Percentiles rank a stretch among this genome's conserved stretches.
Evolutionary conservation across 2,888 invertebrate genomes (phyloP).

Genomic region (Caenorhabditis sinica): DNA sequence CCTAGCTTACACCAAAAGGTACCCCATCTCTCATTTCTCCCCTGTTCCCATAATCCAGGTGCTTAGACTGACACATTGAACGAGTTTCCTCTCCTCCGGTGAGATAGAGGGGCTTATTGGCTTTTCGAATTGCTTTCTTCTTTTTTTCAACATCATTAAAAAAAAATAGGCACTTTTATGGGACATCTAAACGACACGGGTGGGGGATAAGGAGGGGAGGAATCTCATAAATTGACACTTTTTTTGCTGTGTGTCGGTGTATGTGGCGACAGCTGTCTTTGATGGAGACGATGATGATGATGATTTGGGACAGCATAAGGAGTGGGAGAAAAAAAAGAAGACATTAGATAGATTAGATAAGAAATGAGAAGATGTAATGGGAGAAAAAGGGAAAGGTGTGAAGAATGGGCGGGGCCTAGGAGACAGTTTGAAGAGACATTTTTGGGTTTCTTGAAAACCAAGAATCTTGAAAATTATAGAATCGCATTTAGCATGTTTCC

Average conservation of each 20-base stretch:
- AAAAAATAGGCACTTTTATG: slow-evolving; percentile 44
- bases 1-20: slow-evolving; percentile 4
- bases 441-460: background rate
- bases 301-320: background rate
- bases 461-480: background rate
- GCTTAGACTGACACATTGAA: slow-evolving; percentile 19
- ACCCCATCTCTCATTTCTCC: no score
- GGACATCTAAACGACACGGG: slow-evolving; percentile 35
- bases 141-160: slow-evolving; percentile 1
- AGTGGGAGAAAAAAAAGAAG: background rate
- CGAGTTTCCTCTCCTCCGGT: slow-evolving; percentile 6
- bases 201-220: background rate
- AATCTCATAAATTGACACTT: slow-evolving; percentile 57
- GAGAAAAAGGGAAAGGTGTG: no score
- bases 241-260: slow-evolving; percentile 13
- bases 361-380: no score
- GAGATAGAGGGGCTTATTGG: slow-evolving; percentile 28
- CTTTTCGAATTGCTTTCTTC: slow-evolving; percentile 8
- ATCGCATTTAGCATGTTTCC: background rate
- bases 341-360: no score
- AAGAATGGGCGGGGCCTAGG: no score
- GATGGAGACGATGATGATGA: slow-evolving; percentile 1
- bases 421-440: background rate
- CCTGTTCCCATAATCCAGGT: slow-evolving; percentile 24
- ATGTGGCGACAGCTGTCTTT: slow-evolving; percentile 18